Base-by-base conservation (phyloP, 2,888 invertebrate genomes). In the Drosophila incognita region DNA sequence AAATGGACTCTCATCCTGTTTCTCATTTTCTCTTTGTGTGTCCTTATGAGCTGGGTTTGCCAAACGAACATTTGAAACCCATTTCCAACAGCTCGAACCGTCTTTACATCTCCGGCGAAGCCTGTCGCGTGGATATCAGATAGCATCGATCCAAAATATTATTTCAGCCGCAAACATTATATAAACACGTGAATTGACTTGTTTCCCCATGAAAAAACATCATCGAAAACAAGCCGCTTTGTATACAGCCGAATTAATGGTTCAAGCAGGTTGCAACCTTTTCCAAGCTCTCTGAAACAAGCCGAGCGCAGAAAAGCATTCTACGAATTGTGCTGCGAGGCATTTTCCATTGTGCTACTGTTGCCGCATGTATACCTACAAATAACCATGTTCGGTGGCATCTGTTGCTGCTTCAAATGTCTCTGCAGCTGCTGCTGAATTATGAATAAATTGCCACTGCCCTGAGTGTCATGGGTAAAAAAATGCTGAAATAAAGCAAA, bases 181-280 rank as follows among this genome's bases (percentile, higher is more conserved):
- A 53, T 49, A 35, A 64, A 76, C 57, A 64, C 38, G 40, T 29
- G 15, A 68, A 66, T 59, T 80, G 81, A 82, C 88, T 88, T 85
- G 75, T 83, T 83, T 83, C 65, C 86, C 38, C 36, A 29, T 49
- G 49, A 56, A 79, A 74, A 66, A 69, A 46, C 24, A 4, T 24
- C 13, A 15, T 66, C 69, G 66, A 52, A 61, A 80, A 59, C 71
- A 61, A 59, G 61, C 62, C 59, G 66, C 64, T 81, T 87, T 82
- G 76, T 86, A 76, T 88, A 88, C 80, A 83, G 72, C 69, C 80
- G 86, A 87, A 90, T 87, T 90, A 90, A 85, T 73, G 75, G 61
- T 62, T 33, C 33, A 67, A 54, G 18, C 61, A 46, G 36, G 46
- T 58, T 73, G 61, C 79, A 60, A 63, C 60, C 69, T 63, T 66